These are phyloP conservation scores for Atractosteus spatula DNA, from an alignment of 2,113 vertebrate species.

Conservation along the genomic window DNA sequence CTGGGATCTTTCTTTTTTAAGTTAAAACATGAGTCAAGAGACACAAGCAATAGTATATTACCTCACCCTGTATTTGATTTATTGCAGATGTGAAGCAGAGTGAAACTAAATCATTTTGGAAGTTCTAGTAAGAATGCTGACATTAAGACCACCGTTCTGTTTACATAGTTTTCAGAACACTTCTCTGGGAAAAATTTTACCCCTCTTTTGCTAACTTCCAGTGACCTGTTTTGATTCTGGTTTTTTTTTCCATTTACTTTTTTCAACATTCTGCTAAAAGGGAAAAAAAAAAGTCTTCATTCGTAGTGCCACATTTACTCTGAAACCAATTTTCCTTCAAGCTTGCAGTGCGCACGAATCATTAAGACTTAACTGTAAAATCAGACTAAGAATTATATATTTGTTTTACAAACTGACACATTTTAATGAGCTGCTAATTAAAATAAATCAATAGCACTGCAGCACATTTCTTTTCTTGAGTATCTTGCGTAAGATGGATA, in stretches of 20 bases:
- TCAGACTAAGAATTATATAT: conserved; percentile 72
- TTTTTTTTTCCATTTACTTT: conserved; percentile 44
- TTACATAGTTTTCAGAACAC: conserved; percentile 66
- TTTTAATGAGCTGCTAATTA: conserved; percentile 76
- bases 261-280: conserved; percentile 3
- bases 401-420: conserved; percentile 69
- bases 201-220: conserved; percentile 58
- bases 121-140: conserved; percentile 62
- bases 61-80: conserved; percentile 80
- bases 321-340: conserved; percentile 21
- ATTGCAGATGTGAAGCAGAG: conserved; percentile 79
- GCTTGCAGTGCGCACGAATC: conserved; percentile 49
- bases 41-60: conserved; percentile 69
- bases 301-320: conserved; percentile 25
- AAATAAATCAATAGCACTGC: conserved; percentile 77
- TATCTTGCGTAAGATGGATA: conserved; percentile 3
- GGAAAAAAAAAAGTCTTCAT: neutral
- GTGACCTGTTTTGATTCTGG: conserved; percentile 64
- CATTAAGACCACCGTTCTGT: conserved; percentile 73
- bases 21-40: conserved; percentile 81
- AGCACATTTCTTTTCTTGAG: conserved; percentile 38
- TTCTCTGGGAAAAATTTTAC: conserved; percentile 60
- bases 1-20: conserved; percentile 52
- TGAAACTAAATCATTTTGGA: conserved; percentile 69
- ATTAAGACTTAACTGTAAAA: conserved; percentile 60